A percentile compares a stretch with the other conserved stretches of the same genome.
Evolutionary conservation across 53 echinoderm and acorn worm genomes (phyloP).

Genomic region (Crossaster papposus): DNA sequence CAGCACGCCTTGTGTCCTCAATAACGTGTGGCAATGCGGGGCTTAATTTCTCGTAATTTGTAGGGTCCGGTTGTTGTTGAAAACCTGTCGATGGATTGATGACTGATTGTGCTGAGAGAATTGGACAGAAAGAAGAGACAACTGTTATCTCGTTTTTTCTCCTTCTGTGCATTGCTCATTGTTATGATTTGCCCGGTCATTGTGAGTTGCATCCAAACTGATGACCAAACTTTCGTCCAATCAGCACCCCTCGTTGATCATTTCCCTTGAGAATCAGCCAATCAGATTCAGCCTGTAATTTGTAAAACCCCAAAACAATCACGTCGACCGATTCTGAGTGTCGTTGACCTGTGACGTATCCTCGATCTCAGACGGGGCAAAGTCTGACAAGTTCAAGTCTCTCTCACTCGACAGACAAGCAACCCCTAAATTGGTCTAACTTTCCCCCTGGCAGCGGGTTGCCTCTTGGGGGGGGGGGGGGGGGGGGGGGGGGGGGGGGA

Average conservation of each 20-base stretch:
- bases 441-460: background rate
- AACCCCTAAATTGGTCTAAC: conserved; percentile 39
- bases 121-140: background rate
- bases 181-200: background rate
- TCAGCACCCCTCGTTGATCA: background rate
- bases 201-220: background rate
- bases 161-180: background rate
- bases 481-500: too few relatives aligned
- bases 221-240: conserved; percentile 38
- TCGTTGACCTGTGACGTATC: conserved; percentile 60
- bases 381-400: conserved; percentile 55
- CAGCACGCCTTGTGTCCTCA: background rate
- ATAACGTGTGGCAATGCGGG: background rate
- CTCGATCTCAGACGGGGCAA: conserved; percentile 14
- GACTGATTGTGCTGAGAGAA: background rate
- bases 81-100: conserved; percentile 32
- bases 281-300: conserved; percentile 17
- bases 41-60: conserved; percentile 32
- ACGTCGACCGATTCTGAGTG: conserved; percentile 13
- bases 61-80: conserved; percentile 48
- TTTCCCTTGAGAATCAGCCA: background rate
- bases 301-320: background rate
- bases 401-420: conserved; percentile 19
- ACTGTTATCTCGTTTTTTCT: background rate
- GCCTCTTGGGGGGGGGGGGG: conserved; percentile 41